Percentiles rank a stretch among this genome's conserved stretches.
Evolutionary conservation across 2,797 vertebrate species (phyloP).

Genomic region (Buceros bicornis): DNA sequence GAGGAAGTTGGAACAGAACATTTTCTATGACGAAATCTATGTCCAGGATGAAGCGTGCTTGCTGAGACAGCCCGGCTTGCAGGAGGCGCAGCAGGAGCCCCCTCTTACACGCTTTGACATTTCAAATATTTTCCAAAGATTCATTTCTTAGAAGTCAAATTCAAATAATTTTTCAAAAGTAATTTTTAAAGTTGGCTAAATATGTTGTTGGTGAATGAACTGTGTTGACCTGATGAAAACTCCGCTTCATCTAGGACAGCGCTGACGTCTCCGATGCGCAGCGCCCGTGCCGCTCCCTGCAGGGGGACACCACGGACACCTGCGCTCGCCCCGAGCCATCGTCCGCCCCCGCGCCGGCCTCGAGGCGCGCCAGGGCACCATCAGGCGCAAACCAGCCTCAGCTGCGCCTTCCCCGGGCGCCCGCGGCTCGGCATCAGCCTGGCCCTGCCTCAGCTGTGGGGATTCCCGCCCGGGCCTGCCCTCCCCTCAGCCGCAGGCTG

Average conservation of each 20-base stretch:
- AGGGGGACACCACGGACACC: too few relatives aligned
- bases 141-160: not conserved
- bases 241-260: not conserved
- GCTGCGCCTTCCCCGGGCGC: rapidly evolving
- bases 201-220: not conserved
- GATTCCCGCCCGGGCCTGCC: not conserved
- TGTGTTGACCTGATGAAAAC: not conserved
- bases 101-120: not conserved
- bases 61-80: not conserved
- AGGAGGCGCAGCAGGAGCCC: not conserved
- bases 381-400: too few relatives aligned
- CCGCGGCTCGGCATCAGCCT: not conserved
- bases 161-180: not conserved
- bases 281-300: too few relatives aligned
- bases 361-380: too few relatives aligned
- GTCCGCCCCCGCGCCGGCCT: too few relatives aligned
- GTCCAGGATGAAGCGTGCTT: not conserved
- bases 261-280: too few relatives aligned
- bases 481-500: rapidly evolving
- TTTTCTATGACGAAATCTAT: not conserved
- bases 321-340: rapidly evolving
- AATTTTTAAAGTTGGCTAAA: not conserved
- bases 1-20: not conserved
- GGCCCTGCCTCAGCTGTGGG: rapidly evolving
- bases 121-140: not conserved